Conservation (phyloP, 2,113 vertebrate species). For the Andinoacara biseriatus region DNA sequence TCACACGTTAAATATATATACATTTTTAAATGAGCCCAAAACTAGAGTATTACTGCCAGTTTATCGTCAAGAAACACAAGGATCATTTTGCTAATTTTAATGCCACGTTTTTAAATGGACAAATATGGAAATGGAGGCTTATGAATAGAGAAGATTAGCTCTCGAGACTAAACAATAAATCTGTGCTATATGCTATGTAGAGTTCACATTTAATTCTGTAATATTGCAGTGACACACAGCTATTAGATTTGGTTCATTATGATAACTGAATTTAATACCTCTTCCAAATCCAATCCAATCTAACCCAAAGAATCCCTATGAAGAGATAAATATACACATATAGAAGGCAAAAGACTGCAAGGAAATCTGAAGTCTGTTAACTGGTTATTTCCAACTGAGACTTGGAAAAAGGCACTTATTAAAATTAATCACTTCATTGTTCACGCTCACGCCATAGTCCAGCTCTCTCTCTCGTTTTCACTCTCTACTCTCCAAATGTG, state of each 20-base stretch:
- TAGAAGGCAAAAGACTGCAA: constrained; percentile 19
- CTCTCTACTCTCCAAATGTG: constrained; percentile 66
- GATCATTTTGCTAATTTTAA: not conserved
- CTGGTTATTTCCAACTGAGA: constrained; percentile 85
- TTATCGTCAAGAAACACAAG: not conserved
- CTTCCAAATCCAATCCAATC: constrained; percentile 84
- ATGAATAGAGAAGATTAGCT: constrained; percentile 18
- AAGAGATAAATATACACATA: constrained; percentile 81
- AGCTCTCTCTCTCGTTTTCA: constrained; percentile 60
- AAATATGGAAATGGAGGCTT: constrained; percentile 25
- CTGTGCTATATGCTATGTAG: not conserved
- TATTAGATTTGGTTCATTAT: constrained; percentile 82
- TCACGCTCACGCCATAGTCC: constrained; percentile 71
- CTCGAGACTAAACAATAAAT: constrained; percentile 25
- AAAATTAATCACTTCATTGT: constrained; percentile 80
- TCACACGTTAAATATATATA: not conserved
- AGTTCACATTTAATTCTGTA: constrained; percentile 41
- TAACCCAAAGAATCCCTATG: constrained; percentile 76
- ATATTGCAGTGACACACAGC: constrained; percentile 82
- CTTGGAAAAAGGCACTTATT: constrained; percentile 85
- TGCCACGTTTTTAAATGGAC: constrained; percentile 9
- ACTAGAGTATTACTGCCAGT: not conserved
- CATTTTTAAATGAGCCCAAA: not conserved
- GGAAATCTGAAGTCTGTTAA: constrained; percentile 83
- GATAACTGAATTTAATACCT: constrained; percentile 79